phyloP scores from a whole-genome alignment of 1,140 invertebrate genomes.

The Diabrotica virgifera region DNA sequence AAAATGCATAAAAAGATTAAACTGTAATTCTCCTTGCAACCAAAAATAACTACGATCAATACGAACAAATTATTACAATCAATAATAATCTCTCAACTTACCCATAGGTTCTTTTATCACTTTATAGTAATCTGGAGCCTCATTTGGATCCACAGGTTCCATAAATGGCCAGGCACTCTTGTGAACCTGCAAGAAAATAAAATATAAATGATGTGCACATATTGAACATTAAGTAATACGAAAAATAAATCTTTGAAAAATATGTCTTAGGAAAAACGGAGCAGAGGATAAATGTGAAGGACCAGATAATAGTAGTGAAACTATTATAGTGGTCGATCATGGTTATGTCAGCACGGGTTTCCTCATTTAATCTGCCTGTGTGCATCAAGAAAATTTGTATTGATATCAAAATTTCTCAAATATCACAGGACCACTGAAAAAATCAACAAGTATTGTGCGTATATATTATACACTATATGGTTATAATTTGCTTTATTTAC shows the following conservation, averaged over 20 bases:
- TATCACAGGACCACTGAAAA: too few species aligned
- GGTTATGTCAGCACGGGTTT: slow-evolving; percentile 26
- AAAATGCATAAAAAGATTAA: not conserved
- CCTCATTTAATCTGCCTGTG: slow-evolving; percentile 29
- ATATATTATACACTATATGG: not conserved
- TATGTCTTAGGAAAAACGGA: slow-evolving; percentile 19
- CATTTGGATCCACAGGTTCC: slow-evolving; percentile 91
- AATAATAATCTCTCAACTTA: slow-evolving; percentile 51
- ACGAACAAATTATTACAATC: too few species aligned
- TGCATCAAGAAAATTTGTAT: slow-evolving; percentile 26
- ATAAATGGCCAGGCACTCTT: slow-evolving; percentile 97
- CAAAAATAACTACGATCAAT: not conserved
- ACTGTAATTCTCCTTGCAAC: slow-evolving; percentile 2
- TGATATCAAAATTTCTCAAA: not conserved
- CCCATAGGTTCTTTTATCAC: slow-evolving; percentile 98
- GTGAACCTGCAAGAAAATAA: slow-evolving; percentile 58
- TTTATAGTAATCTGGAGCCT: slow-evolving; percentile 96
- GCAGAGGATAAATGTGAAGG: slow-evolving; percentile 21
- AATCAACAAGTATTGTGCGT: too few species aligned
- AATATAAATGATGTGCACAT: not conserved
- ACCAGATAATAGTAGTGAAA: slow-evolving; percentile 17
- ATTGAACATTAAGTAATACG: not conserved
- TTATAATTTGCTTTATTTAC: slow-evolving; percentile 48
- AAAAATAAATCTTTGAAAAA: not conserved
- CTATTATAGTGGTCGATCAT: slow-evolving; percentile 15